Evolutionary conservation across 1,140 invertebrate genomes (phyloP).

Genomic region (Nephila pilipes): DNA sequence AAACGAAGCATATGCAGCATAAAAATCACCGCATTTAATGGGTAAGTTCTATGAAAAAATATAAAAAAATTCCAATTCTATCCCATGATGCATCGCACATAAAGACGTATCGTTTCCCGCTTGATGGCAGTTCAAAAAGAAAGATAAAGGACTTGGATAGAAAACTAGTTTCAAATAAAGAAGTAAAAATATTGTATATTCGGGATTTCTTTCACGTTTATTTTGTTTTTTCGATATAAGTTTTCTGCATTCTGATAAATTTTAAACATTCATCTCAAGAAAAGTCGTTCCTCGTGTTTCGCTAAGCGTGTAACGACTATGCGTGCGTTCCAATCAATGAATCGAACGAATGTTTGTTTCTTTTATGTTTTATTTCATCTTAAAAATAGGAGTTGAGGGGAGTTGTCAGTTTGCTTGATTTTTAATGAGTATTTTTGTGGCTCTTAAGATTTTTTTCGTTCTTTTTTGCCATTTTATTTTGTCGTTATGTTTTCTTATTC

Average conservation of each 20-base stretch:
- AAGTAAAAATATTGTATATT: slow-evolving; percentile 27
- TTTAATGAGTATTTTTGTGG: neutral
- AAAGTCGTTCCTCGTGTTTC: slow-evolving; percentile 14
- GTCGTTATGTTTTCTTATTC: too few species aligned
- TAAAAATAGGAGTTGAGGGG: neutral
- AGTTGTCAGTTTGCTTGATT: slow-evolving; percentile 3
- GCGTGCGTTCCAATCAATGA: slow-evolving; percentile 57
- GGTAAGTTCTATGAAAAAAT: slow-evolving; percentile 26
- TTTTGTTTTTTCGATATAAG: neutral
- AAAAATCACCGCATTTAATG: slow-evolving; percentile 4
- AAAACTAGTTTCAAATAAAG: slow-evolving; percentile 15
- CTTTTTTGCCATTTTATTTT: neutral
- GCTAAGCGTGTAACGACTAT: slow-evolving; percentile 56
- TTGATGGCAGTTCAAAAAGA: slow-evolving; percentile 30
- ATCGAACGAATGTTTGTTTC: slow-evolving; percentile 10
- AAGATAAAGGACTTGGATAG: slow-evolving; percentile 24
- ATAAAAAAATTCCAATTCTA: slow-evolving; percentile 4
- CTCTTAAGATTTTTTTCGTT: neutral
- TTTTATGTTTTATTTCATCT: neutral
- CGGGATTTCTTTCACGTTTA: slow-evolving; percentile 21
- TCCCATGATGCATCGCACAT: slow-evolving; percentile 1
- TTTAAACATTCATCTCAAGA: slow-evolving; percentile 61
- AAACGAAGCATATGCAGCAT: slow-evolving; percentile 3
- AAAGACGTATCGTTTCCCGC: slow-evolving; percentile 29
- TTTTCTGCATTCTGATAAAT: slow-evolving; percentile 67